phyloP scores from a whole-genome alignment of 2,113 vertebrate species.

The Cisticola juncidis region DNA sequence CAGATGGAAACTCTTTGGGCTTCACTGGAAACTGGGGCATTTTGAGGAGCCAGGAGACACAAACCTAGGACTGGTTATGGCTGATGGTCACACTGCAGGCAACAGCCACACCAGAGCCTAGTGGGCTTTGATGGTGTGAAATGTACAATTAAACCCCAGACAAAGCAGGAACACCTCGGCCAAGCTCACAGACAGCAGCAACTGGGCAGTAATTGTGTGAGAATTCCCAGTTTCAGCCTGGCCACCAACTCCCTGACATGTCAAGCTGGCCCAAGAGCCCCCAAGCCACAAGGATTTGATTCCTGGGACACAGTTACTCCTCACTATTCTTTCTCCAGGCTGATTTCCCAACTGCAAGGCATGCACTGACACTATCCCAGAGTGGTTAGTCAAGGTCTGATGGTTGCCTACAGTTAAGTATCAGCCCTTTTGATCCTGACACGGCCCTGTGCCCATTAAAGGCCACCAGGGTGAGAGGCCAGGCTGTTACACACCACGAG shows the following conservation, averaged over 20 bases:
- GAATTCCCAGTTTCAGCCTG: not conserved
- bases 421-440: not conserved
- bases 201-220: not conserved
- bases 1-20: not conserved
- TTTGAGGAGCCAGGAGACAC: not conserved
- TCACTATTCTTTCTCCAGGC: not conserved
- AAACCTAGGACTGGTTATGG: not conserved
- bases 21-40: fast-evolving
- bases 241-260: not conserved
- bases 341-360: not conserved
- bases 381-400: constrained; percentile 9
- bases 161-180: not conserved
- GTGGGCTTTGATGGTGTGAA: not conserved
- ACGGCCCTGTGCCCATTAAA: constrained; percentile 3
- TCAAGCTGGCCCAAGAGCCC: not conserved
- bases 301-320: not conserved
- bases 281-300: not conserved
- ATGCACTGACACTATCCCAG: not conserved
- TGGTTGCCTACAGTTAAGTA: not conserved
- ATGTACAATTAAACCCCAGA: not conserved
- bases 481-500: not conserved
- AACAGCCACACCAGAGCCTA: not conserved
- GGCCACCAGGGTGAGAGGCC: not conserved
- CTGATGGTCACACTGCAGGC: not conserved
- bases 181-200: not conserved